phyloP scores from a whole-genome alignment of 2,797 vertebrate species.

The Hyperoplus lanceolatus region DNA sequence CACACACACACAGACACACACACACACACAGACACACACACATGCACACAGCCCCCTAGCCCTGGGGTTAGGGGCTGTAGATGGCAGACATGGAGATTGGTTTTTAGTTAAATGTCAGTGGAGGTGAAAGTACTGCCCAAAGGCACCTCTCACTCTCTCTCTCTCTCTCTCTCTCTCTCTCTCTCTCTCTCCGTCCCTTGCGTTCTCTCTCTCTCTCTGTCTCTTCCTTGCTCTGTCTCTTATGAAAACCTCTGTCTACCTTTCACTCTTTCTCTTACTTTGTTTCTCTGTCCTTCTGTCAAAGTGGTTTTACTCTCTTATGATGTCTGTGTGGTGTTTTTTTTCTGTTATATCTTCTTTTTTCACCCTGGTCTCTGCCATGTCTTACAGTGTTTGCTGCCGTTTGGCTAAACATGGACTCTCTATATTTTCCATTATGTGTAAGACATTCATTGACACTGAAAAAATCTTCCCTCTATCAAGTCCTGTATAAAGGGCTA shows the following conservation, averaged over 20 bases:
- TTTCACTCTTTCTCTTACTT: conserved; percentile 8
- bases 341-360: not conserved
- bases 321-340: not conserved
- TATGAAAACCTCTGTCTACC: conserved; percentile 39
- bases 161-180: conserved; percentile 62
- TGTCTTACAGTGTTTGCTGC: too few relatives aligned
- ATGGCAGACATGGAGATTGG: conserved; percentile 86
- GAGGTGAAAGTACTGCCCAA: conserved; percentile 85
- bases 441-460: not conserved
- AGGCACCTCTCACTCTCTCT: conserved; percentile 68
- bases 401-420: not conserved
- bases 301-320: not conserved
- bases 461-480: not conserved
- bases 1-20: conserved; percentile 43
- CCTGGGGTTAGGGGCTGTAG: conserved; percentile 79
- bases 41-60: conserved; percentile 64
- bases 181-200: conserved; percentile 18
- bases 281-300: conserved; percentile 12
- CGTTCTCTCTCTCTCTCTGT: conserved; percentile 66
- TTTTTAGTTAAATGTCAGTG: conserved; percentile 92
- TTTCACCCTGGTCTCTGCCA: not conserved
- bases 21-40: conserved; percentile 42
- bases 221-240: conserved; percentile 38
- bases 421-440: not conserved
- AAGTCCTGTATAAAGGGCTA: not conserved